Conservation (phyloP, 2,888 invertebrate species). For the Dryobotodes eremita region DNA sequence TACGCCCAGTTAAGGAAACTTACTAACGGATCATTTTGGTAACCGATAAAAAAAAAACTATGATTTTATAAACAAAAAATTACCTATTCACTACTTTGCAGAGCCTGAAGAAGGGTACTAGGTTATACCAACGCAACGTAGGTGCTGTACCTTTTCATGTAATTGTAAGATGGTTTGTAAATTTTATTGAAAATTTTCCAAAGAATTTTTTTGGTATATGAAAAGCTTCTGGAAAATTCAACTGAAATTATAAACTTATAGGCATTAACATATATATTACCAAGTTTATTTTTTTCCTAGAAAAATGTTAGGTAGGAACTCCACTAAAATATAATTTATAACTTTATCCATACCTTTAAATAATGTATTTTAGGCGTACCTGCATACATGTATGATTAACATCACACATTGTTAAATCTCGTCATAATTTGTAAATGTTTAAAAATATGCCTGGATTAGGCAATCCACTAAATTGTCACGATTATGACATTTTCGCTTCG, state of each 20-base stretch:
- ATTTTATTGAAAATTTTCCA: neutral
- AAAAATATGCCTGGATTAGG: constrained; percentile 1
- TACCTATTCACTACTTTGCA: too few species aligned
- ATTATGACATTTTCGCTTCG: neutral
- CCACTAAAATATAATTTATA: neutral
- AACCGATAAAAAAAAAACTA: neutral
- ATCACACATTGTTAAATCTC: neutral
- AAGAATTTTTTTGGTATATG: neutral
- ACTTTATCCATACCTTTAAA: neutral
- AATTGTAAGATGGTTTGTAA: neutral
- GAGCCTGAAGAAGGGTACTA: too few species aligned
- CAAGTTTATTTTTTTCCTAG: neutral
- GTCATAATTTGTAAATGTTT: constrained; percentile 3
- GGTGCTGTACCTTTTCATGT: too few species aligned
- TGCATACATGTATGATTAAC: neutral
- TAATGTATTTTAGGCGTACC: neutral
- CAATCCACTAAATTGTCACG: neutral
- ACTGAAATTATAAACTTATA: neutral
- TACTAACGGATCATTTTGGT: neutral
- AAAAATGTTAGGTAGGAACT: too few species aligned
- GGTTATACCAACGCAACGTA: neutral
- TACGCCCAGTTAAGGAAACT: neutral
- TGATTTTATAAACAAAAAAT: neutral
- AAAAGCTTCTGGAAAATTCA: neutral
- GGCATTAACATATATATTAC: neutral